Conservation (phyloP, 2,797 vertebrate species). For the Mareca strepera region DNA sequence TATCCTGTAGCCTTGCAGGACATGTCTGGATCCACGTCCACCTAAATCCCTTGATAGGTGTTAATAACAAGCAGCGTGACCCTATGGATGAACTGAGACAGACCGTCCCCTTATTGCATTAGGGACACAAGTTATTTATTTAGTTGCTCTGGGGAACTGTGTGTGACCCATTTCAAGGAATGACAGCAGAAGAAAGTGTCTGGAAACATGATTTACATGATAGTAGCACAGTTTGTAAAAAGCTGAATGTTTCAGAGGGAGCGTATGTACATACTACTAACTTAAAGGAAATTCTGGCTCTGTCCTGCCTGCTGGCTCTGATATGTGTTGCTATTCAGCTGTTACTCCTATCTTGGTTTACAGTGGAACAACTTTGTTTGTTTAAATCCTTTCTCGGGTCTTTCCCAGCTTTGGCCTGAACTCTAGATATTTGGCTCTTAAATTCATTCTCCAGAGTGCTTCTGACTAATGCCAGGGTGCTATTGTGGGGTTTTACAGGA, state of each 20-base stretch:
- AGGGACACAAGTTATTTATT: background rate
- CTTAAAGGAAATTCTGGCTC: background rate
- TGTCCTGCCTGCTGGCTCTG: background rate
- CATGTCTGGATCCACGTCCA: background rate
- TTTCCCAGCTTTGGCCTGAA: slow-evolving; percentile 51
- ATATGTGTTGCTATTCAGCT: background rate
- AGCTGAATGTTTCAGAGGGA: slow-evolving; percentile 10
- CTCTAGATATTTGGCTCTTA: slow-evolving; percentile 40
- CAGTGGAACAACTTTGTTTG: slow-evolving; percentile 44
- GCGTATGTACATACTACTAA: background rate
- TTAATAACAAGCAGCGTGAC: background rate
- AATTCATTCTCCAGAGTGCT: slow-evolving; percentile 20
- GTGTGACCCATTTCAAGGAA: background rate
- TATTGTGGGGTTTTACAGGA: slow-evolving; percentile 32
- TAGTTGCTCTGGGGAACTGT: background rate
- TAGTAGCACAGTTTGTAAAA: background rate
- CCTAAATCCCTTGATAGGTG: background rate
- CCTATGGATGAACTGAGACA: background rate
- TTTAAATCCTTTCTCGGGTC: slow-evolving; percentile 49
- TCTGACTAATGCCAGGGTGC: slow-evolving; percentile 53
- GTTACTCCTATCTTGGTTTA: slow-evolving; percentile 21
- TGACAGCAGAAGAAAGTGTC: background rate
- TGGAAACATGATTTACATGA: background rate
- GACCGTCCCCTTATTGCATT: background rate
- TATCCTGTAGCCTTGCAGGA: background rate